Evolutionary conservation across 2,888 invertebrate species (phyloP).

Genomic region (Acholoe squamosa): DNA sequence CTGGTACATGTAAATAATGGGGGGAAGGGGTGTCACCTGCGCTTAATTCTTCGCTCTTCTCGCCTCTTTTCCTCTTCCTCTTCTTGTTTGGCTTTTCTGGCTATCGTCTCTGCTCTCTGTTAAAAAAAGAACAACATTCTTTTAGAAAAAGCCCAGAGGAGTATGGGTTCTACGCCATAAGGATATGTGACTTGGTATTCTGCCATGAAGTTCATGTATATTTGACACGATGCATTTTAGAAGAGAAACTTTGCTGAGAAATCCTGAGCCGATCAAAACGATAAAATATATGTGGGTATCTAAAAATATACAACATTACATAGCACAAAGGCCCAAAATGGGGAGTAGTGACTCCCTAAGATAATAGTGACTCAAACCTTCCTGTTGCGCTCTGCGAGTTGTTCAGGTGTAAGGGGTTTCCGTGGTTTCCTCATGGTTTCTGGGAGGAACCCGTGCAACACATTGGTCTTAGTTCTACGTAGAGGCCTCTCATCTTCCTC

Average conservation of each 20-base stretch:
- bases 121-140: not conserved
- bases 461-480: constrained; percentile 69
- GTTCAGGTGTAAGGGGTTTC: constrained; percentile 78
- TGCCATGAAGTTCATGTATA: too few species aligned
- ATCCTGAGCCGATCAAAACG: too few species aligned
- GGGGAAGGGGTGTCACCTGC: constrained; percentile 70
- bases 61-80: constrained; percentile 77
- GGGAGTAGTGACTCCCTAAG: too few species aligned
- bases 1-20: not conserved
- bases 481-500: constrained; percentile 72
- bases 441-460: constrained; percentile 71
- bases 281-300: too few species aligned
- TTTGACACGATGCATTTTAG: too few species aligned
- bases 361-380: constrained; percentile 73
- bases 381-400: constrained; percentile 78
- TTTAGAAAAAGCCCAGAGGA: not conserved
- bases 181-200: too few species aligned
- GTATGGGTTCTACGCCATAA: too few species aligned
- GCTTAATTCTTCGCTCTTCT: constrained; percentile 72
- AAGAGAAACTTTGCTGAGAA: too few species aligned
- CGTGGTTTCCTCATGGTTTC: constrained; percentile 74
- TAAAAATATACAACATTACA: too few species aligned
- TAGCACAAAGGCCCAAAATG: too few species aligned
- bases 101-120: constrained; percentile 76
- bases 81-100: constrained; percentile 76